Base-by-base conservation (phyloP, 2,888 invertebrate species). In the Drosophila borealis region DNA sequence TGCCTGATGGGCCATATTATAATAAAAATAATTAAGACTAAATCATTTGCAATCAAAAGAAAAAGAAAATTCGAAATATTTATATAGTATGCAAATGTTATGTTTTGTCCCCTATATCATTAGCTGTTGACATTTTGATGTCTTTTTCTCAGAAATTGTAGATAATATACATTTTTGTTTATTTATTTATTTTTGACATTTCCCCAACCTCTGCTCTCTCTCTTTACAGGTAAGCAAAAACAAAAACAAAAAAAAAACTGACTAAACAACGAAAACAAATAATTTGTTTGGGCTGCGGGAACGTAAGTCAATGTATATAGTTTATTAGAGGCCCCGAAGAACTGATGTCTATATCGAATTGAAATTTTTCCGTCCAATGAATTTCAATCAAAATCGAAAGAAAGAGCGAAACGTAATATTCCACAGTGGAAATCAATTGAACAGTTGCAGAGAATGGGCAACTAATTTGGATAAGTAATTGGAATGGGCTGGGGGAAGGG, bases 211-310 rank as follows among this genome's bases (percentile, higher is more conserved):
- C 36, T 36, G 34, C 51, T 68, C 50, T 62, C 29, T 63, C 48
- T 89, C 76, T 76, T 86, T 89, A 51, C 89, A 84, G 84, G 84
- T 84, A 88, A 84, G 89, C 86, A 54, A 65, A 48, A 45, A n/a
- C n/a, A n/a, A 25, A 50, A 36, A 46, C 37, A 65, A 48, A 45
- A 1, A 17, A 17, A 25, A 50, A 33, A 46, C 41, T 59, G 48
- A 62, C 55, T 65, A 48, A 59, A 45, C 33, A 54, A 36, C 51
- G 41, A 59, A 34, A 57, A 64, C 50, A 25, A 36, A 25, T 25
- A 45, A 25, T 55, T n/a, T 60, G 49, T 46, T 21, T 44, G 46
- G 14, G 41, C 39, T 19, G 1, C 9, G 19, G 25, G 57, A 59
- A 60, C 75, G 88, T 89, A 89, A 89, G 88, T 82, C 83, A 81